Evolutionary conservation across 2,113 vertebrate genomes (phyloP).

Genomic region (Scartelaos histophorus): DNA sequence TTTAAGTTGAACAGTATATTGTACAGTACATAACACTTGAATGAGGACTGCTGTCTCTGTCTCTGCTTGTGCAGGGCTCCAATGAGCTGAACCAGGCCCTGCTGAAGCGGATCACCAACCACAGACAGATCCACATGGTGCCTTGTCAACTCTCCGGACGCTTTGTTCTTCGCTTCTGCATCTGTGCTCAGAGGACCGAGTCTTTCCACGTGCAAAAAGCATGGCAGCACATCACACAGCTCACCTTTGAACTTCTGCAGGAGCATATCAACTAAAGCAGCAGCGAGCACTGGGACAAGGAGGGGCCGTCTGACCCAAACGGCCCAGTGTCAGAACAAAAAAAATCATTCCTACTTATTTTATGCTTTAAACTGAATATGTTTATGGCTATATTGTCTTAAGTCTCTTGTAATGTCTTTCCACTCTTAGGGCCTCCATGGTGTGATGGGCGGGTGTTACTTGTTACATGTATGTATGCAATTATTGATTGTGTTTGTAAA

Average conservation of each 20-base stretch:
- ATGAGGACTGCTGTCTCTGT: neutral
- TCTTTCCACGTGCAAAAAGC: conserved; percentile 82
- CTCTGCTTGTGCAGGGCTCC: conserved; percentile 71
- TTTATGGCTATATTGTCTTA: conserved; percentile 1
- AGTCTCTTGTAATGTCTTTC: neutral
- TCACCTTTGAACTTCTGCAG: conserved; percentile 80
- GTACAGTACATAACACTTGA: neutral
- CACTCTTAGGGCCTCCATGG: neutral
- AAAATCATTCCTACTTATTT: conserved; percentile 19
- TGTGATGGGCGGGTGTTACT: neutral
- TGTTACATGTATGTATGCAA: neutral
- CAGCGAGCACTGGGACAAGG: neutral
- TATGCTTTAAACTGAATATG: neutral
- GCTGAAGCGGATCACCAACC: conserved; percentile 83
- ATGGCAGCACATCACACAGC: conserved; percentile 85
- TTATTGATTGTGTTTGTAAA: neutral
- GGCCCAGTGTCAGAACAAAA: conserved; percentile 21
- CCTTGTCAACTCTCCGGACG: conserved; percentile 82
- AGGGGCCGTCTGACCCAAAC: neutral
- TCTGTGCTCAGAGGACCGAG: conserved; percentile 83
- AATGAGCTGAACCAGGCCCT: conserved; percentile 86
- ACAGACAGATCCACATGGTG: conserved; percentile 90
- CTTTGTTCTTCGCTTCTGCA: conserved; percentile 89
- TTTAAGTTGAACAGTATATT: neutral
- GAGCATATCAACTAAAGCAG: conserved; percentile 44